Evolutionary conservation across 1,140 invertebrate species (phyloP).

Genomic region (Atta cephalotes): DNA sequence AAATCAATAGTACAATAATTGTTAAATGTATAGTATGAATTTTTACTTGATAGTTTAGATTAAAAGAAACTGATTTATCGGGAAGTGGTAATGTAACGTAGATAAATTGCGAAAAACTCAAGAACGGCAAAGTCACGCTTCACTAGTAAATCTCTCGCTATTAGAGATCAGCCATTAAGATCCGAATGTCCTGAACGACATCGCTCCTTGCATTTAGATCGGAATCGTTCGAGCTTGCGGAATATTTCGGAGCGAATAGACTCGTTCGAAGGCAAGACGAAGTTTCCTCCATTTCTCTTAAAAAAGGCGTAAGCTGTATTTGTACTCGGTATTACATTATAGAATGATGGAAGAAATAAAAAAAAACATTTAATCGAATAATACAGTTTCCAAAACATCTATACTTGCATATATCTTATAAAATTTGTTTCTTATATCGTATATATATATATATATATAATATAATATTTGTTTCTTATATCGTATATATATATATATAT

Average conservation of each 20-base stretch:
- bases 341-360: not conserved
- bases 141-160: conserved; percentile 50
- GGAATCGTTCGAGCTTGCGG: conserved; percentile 52
- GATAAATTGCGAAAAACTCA: conserved; percentile 48
- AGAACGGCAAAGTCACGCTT: conserved; percentile 53
- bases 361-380: not conserved
- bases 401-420: not conserved
- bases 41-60: not conserved
- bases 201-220: conserved; percentile 60
- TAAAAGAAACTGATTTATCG: conserved; percentile 18
- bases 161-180: conserved; percentile 59
- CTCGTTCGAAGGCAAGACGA: conserved; percentile 11
- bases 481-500: too few species aligned
- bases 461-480: too few species aligned
- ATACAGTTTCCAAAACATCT: not conserved
- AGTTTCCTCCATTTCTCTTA: not conserved
- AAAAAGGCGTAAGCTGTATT: not conserved
- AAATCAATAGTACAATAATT: not conserved
- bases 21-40: not conserved
- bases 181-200: conserved; percentile 49
- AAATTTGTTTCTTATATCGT: not conserved
- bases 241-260: conserved; percentile 51
- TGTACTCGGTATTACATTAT: conserved; percentile 3
- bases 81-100: conserved; percentile 11
- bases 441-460: too few species aligned